Base-by-base conservation (phyloP, 2,113 vertebrate genomes). In the Cygnus buccinator region DNA sequence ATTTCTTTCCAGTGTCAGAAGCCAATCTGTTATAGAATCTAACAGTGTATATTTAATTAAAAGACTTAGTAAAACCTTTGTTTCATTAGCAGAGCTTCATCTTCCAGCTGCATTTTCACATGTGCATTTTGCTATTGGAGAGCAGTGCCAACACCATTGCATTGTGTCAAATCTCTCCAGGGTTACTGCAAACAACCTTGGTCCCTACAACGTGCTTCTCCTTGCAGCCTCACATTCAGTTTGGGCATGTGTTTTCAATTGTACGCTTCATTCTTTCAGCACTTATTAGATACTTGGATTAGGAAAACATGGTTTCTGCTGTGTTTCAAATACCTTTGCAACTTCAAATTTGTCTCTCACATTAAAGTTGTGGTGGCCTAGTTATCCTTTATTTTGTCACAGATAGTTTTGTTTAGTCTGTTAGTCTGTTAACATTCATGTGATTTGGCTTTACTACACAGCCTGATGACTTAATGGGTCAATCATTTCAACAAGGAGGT, bases 341-440 rank as follows among this genome's bases (percentile, higher is more conserved):
- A 52, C 87, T 89, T 81, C n/a, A 84, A 85, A 57, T 94, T 90
- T 90, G 79, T 80, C 84, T 95, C 76, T 93, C n/a, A 3, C 35
- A 48, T 90, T 68, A 37, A 81, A 84, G 54, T 75, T 94, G 65
- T 0, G 2, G 73, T 79, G 77, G 66, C 76, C 29, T 76, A 84
- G 65, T 83, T 95, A 88, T 67, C 71, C 70, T 88, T 95, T 89
- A 78, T 92, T 94, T 95, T 94, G 80, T 87, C 91, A 95, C 39
- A 75, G 93, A 86, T 86, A 95, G 87, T 91, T 96, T 84, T 89
- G 77, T 97, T 94, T 86, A 93, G 87, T 90, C 85, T 97, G 78
- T 94, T 93, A 91, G 87, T 93, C 78, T 94, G 70, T 67, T 96
- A 84, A 81, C 57, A 67, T 95, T 93, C 65, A 61, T 71, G 71